Evolutionary conservation across 2,797 vertebrate species (phyloP).

Genomic region (Paramormyrops hopkinsi): DNA sequence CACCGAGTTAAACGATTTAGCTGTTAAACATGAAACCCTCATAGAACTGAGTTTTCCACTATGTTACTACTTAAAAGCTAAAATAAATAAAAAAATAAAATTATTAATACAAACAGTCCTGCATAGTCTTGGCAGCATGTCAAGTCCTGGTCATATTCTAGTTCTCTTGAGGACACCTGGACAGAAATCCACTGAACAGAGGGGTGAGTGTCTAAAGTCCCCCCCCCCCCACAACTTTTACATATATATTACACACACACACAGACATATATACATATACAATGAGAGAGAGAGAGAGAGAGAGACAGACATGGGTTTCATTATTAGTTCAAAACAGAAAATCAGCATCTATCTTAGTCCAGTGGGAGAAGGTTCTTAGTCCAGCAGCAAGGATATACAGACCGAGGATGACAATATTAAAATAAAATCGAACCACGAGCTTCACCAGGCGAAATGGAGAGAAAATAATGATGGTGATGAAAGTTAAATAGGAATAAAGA

Average conservation of each 20-base stretch:
- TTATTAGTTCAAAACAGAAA: not conserved
- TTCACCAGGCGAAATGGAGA: not conserved
- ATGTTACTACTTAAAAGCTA: not conserved
- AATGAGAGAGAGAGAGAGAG: not conserved
- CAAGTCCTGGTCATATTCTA: not conserved
- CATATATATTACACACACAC: not conserved
- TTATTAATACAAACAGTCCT: not conserved
- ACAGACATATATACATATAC: too few relatives aligned
- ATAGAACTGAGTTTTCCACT: not conserved
- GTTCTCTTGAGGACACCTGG: not conserved
- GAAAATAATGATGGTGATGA: not conserved
- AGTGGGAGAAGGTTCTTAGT: not conserved
- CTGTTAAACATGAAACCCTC: not conserved
- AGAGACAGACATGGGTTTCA: not conserved
- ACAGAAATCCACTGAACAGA: not conserved
- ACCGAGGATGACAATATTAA: not conserved
- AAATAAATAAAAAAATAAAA: not conserved
- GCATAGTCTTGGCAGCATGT: not conserved
- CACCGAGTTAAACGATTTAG: not conserved
- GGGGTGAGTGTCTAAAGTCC: not conserved
- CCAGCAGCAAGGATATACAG: not conserved
- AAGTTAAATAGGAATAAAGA: not conserved
- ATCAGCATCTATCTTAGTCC: not conserved
- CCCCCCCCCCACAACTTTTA: not conserved
- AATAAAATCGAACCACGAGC: not conserved